These are phyloP conservation scores for Dynastes hyllus DNA, from an alignment of 2,888 invertebrate species.

Conservation along the genomic window DNA sequence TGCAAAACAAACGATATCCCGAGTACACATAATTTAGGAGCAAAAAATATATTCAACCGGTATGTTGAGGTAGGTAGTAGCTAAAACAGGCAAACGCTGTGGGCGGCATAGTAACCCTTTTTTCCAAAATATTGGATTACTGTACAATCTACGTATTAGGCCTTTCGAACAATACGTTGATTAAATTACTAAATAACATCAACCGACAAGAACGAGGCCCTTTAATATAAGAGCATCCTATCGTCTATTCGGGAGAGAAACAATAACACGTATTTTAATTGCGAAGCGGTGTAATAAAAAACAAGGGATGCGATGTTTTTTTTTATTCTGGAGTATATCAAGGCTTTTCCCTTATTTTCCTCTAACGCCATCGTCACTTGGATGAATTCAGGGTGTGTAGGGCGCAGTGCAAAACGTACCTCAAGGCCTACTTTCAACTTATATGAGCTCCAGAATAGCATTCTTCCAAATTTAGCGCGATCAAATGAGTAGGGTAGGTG, in stretches of 20 bases:
- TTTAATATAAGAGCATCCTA: conserved; percentile 19
- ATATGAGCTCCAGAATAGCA: conserved; percentile 20
- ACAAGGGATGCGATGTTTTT: too few species aligned
- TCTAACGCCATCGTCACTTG: not conserved
- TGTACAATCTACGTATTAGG: not conserved
- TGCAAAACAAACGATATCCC: not conserved
- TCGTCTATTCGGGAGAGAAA: not conserved
- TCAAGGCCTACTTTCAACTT: conserved; percentile 45
- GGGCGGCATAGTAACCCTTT: not conserved
- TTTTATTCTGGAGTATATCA: too few species aligned
- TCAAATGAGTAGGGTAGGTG: conserved; percentile 8
- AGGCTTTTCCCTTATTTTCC: too few species aligned
- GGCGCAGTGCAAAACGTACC: conserved; percentile 29
- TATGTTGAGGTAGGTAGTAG: not conserved
- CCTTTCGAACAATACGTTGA: conserved; percentile 16
- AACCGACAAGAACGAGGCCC: not conserved
- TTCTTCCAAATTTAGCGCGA: conserved; percentile 22
- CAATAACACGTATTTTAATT: conserved; percentile 15
- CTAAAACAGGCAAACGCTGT: conserved; percentile 14
- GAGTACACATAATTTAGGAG: not conserved
- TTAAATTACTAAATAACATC: conserved; percentile 30
- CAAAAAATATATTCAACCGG: conserved; percentile 1
- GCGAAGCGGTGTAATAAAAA: too few species aligned
- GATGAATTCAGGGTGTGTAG: conserved; percentile 1
- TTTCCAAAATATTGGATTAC: conserved; percentile 30